Conservation (phyloP, 2,888 invertebrate genomes). For the Ecliptopera silaceata region DNA sequence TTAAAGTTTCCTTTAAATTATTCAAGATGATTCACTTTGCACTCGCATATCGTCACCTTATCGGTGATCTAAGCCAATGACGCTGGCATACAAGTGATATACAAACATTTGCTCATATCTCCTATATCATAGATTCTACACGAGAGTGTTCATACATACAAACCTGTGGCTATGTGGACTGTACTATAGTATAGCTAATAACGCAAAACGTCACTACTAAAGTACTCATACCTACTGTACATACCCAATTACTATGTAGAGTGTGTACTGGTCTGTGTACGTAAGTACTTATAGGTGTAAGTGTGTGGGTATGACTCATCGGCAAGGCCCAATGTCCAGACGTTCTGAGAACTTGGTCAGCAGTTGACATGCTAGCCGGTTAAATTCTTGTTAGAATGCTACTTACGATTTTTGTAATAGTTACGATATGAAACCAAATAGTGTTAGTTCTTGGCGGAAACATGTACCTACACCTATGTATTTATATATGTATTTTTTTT, state of each 20-base stretch:
- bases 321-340: slow-evolving; percentile 31
- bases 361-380: slow-evolving; percentile 19
- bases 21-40: slow-evolving; percentile 23
- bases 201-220: too few species aligned
- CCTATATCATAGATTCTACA: too few species aligned
- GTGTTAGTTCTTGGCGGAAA: too few species aligned
- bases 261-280: neutral
- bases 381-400: slow-evolving; percentile 5
- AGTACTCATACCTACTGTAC: neutral
- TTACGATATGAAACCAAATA: too few species aligned
- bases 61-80: slow-evolving; percentile 33
- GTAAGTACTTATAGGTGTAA: neutral
- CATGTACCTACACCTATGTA: neutral
- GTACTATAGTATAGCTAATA: too few species aligned
- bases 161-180: too few species aligned
- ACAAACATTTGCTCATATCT: slow-evolving; percentile 12
- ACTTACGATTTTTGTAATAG: neutral
- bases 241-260: neutral
- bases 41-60: slow-evolving; percentile 26
- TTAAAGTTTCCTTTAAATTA: neutral
- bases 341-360: slow-evolving; percentile 37
- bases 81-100: slow-evolving; percentile 9
- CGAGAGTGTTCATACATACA: too few species aligned
- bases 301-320: slow-evolving; percentile 28
- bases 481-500: neutral